phyloP scores from a whole-genome alignment of 2,888 invertebrate genomes.

The Cenopis cana region DNA sequence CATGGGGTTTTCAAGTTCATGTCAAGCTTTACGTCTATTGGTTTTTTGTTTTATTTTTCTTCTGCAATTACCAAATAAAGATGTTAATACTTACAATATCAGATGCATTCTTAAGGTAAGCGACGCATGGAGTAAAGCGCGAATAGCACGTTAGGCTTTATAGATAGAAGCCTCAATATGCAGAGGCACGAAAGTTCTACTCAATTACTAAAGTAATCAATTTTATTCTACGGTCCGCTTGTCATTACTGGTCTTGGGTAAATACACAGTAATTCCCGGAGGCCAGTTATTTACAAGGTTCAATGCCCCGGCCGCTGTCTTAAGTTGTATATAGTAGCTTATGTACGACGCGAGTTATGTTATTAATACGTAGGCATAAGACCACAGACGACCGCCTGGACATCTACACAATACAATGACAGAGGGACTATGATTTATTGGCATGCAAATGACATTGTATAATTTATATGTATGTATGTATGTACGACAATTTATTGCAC shows the following conservation, averaged over 20 bases:
- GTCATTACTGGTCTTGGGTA: not conserved
- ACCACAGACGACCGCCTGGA: not conserved
- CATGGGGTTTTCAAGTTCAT: too few relatives aligned
- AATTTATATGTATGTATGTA: too few relatives aligned
- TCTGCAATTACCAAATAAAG: too few relatives aligned
- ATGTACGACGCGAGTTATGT: not conserved
- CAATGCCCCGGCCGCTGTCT: slow-evolving; percentile 8
- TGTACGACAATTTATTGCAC: too few relatives aligned
- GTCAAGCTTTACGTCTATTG: too few relatives aligned
- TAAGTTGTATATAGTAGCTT: not conserved
- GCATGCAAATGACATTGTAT: not conserved
- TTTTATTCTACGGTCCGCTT: not conserved
- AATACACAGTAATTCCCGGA: not conserved
- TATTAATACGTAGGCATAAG: not conserved
- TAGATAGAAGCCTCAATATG: not conserved
- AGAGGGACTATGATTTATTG: not conserved
- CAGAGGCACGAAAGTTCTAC: not conserved
- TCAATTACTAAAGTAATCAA: too few relatives aligned
- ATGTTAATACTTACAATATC: too few relatives aligned
- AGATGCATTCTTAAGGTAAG: too few relatives aligned
- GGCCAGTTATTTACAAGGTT: slow-evolving; percentile 21
- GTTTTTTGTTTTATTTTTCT: too few relatives aligned
- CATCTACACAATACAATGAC: not conserved
- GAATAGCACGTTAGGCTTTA: not conserved
- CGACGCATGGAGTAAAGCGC: too few relatives aligned